Base-by-base conservation (phyloP, 2,888 invertebrate genomes). In the Dinocampus coccinellae region DNA sequence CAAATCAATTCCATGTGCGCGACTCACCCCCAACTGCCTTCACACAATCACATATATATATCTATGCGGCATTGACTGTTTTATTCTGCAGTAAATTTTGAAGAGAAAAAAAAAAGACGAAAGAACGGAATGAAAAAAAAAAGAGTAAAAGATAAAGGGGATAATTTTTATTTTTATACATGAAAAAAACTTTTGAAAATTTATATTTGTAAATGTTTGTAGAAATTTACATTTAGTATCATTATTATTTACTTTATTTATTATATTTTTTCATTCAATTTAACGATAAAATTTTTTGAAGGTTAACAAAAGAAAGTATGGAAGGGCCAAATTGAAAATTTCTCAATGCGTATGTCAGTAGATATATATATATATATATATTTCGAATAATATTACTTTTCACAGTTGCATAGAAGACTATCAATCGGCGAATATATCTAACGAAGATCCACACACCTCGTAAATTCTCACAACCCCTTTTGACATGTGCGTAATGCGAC, bases 381-480 rank as follows among this genome's bases (percentile, higher is more conserved):
- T n/a, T n/a, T n/a, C n/a, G n/a, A n/a, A 24, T 62, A 13, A 39
- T 13, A 78, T 78, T 76, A 77, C 73, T 76, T 76, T 70, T 7
- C 3, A 4, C 74, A 75, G 75, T 76, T 74, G 76, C 75, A 75
- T 74, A 73, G 73, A 67, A 72, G 72, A 75, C 75, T 82, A 82
- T 82, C 82, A 82, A 83, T 85, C 83, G 82, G 79, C 75, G n/a
- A n/a, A n/a, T n/a, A n/a, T 79, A 80, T 81, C 80, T 78, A 77
- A 77, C 75, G 39, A 65, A 71, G 47, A 61, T 73, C 62, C 33
- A 26, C 33, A 26, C 67, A 39, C 77, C 83, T 85, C 86, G 82
- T 85, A 86, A 86, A 85, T 86, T 84, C 83, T 81, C 84, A 82
- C 68, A 70, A 70, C 75, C 85, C 85, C 85, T 85, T n/a, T 83